Evolutionary conservation across 2,888 invertebrate species (phyloP), one percentile per base, ranked within the genome.

Genomic region (Lasioglossum villosulum): DNA sequence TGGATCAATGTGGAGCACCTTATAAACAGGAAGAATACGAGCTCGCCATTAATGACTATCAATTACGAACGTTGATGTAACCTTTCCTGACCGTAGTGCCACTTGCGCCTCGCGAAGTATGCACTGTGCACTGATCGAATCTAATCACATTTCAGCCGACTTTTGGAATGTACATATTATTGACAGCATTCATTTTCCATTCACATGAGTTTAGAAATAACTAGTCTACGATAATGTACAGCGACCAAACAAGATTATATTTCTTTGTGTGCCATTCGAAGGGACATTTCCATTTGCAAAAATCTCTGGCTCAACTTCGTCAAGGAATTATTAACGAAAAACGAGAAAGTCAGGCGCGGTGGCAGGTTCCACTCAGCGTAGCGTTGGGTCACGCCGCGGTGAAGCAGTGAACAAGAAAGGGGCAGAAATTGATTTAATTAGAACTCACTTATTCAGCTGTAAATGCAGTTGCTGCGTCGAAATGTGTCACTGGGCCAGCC

Each of bases 41-140:
- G n/a, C 56, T 45, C 48, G 30, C 37, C 59, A 85, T 85, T 86
- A 80, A 80, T 56, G 70, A 70, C 59, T 73, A 80, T 71, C 73
- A 85, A 80, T 85, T 80, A 71, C 37, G n/a, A 85, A 14, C 52
- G 77, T 80, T 37, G 68, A 72, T 85, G 42, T 75, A 86, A 86
- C 80, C 71, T 80, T 71, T 77, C 48, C n/a, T 84, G 85, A 85
- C 80, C 70, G 63, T 70, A 42, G 27, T 48, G 68, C 66, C 10
- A 30, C 34, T 70, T 75, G 68, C 76, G 74, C 23, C 48, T 59
- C 42, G 70, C 14, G n/a, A 63, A 48, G 63, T 30, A 63, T 63
- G 63, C 63, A 63, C 48, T 78, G 45, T 45, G 68, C 45, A 72
- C 74, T 56, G 78, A 77, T 77, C 76, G 48, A 74, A 80, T 77